These are phyloP conservation scores for Crotalus horridus DNA, from an alignment of 2,113 vertebrate species.

Conservation along the genomic window DNA sequence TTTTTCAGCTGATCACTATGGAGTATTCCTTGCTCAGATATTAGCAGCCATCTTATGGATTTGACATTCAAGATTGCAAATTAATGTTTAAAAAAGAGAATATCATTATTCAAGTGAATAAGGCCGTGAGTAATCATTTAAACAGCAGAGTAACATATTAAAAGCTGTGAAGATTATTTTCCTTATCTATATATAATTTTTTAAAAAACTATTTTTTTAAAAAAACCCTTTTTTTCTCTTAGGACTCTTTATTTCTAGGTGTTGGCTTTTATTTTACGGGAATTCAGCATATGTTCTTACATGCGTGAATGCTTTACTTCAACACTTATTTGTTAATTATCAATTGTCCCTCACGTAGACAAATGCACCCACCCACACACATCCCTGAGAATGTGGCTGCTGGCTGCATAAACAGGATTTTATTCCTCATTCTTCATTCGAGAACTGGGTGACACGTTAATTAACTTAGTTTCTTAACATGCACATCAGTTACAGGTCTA, in stretches of 20 bases:
- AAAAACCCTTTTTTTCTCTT: not conserved
- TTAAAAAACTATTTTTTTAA: slow-evolving; percentile 9
- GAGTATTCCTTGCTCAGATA: slow-evolving; percentile 28
- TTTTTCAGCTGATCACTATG: slow-evolving; percentile 28
- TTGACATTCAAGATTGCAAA: slow-evolving; percentile 45
- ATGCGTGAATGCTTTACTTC: slow-evolving; percentile 49
- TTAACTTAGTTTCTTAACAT: slow-evolving; percentile 72
- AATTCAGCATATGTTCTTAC: slow-evolving; percentile 11
- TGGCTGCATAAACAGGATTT: slow-evolving; percentile 70
- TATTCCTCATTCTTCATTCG: slow-evolving; percentile 66
- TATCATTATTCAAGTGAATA: slow-evolving; percentile 42
- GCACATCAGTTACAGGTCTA: slow-evolving; percentile 71
- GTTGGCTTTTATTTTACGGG: slow-evolving; percentile 37
- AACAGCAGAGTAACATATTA: slow-evolving; percentile 46
- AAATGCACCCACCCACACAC: not conserved
- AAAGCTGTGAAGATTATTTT: slow-evolving; percentile 27
- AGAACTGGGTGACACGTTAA: slow-evolving; percentile 73
- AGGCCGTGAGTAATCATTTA: slow-evolving; percentile 6
- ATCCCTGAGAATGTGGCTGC: slow-evolving; percentile 61
- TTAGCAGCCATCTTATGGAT: slow-evolving; percentile 25
- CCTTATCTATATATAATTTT: slow-evolving; percentile 12
- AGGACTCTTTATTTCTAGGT: not conserved
- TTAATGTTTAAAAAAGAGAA: slow-evolving; percentile 34
- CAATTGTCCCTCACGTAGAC: slow-evolving; percentile 62
- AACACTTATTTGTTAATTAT: slow-evolving; percentile 53